Percentiles rank a stretch among this genome's conserved stretches.
phyloP scores from a whole-genome alignment of 1,140 invertebrate species.

The Trachymyrmex septentrionalis region DNA sequence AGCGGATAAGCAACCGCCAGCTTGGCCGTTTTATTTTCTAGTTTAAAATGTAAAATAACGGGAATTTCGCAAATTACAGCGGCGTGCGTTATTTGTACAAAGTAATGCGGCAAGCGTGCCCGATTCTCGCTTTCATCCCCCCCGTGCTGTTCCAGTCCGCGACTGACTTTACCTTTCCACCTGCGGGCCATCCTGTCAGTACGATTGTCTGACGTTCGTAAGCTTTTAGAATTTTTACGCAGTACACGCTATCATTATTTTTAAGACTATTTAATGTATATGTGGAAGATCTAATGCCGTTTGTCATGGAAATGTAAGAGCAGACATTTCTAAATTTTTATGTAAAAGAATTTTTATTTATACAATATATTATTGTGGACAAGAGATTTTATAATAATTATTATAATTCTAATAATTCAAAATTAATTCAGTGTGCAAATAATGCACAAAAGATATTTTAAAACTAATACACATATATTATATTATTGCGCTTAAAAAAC shows the following conservation, averaged over 20 bases:
- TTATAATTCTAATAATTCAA: conserved; percentile 11
- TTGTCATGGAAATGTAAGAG: conserved; percentile 49
- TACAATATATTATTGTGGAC: neutral
- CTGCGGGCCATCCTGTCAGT: conserved; percentile 28
- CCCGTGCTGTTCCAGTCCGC: neutral
- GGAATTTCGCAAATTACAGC: conserved; percentile 83
- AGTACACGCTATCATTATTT: conserved; percentile 73
- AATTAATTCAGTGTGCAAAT: neutral
- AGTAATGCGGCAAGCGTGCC: conserved; percentile 80
- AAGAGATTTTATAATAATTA: neutral
- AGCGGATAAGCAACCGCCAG: conserved; percentile 80
- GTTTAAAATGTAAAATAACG: conserved; percentile 84
- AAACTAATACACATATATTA: conserved; percentile 66
- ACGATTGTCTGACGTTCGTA: conserved; percentile 33
- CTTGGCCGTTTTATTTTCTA: conserved; percentile 82
- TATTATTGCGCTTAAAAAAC: conserved; percentile 26
- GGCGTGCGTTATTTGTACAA: conserved; percentile 82
- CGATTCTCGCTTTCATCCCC: conserved; percentile 42
- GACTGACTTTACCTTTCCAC: neutral
- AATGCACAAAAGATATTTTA: neutral
- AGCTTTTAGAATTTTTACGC: conserved; percentile 64
- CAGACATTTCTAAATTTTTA: neutral
- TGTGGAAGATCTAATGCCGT: conserved; percentile 48
- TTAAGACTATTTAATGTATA: conserved; percentile 71
- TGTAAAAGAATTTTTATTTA: neutral